These are phyloP conservation scores for Octopus sinensis DNA, from an alignment of 1,140 invertebrate species.

Conservation along the genomic window DNA sequence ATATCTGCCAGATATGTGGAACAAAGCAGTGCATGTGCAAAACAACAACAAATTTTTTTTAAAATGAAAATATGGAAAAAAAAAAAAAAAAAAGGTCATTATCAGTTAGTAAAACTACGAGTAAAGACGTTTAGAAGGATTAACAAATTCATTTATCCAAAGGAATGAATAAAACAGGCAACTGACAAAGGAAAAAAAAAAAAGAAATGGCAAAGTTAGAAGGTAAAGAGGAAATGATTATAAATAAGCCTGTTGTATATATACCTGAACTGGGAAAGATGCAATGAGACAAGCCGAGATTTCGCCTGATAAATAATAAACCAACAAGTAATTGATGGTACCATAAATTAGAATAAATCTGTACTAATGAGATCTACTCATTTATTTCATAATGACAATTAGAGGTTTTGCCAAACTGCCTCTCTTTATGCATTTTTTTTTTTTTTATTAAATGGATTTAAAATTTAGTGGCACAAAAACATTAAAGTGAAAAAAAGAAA, in stretches of 20 bases:
- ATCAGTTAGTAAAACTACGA: not conserved
- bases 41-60: not conserved
- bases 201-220: not conserved
- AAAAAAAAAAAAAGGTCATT: not conserved
- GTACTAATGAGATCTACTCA: too few species aligned
- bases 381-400: too few species aligned
- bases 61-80: too few species aligned
- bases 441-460: too few species aligned
- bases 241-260: not conserved
- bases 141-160: not conserved
- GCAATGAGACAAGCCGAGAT: conserved; percentile 6
- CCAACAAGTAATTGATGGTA: not conserved
- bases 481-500: too few species aligned
- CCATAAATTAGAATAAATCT: not conserved
- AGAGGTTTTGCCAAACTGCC: too few species aligned
- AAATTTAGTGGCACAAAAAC: too few species aligned
- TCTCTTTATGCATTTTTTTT: too few species aligned
- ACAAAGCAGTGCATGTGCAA: not conserved
- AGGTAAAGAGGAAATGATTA: not conserved
- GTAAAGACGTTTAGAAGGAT: not conserved
- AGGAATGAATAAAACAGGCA: not conserved
- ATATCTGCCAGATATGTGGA: not conserved
- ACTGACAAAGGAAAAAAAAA: not conserved
- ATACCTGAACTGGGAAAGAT: conserved; percentile 4
- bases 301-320: conserved; percentile 1